These are phyloP conservation scores for Eristalis arbustorum DNA, from an alignment of 2,888 invertebrate species.

Conservation along the genomic window DNA sequence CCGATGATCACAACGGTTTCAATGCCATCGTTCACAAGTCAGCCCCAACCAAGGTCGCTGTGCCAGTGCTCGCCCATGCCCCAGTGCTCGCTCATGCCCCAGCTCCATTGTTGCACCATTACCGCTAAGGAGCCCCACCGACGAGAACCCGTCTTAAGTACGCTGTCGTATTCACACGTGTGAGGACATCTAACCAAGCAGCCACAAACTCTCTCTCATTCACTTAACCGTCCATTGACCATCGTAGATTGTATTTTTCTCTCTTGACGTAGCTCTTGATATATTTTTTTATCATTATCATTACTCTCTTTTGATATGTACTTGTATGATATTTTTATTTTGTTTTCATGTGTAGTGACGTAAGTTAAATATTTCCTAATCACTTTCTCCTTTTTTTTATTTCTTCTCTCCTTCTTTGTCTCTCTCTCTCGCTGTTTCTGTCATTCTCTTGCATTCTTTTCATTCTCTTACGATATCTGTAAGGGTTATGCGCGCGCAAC, in stretches of 20 bases:
- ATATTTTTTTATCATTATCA: conserved; percentile 48
- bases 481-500: conserved; percentile 45
- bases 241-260: conserved; percentile 63
- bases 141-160: conserved; percentile 9
- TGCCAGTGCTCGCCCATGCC: conserved; percentile 79
- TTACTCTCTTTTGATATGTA: conserved; percentile 31
- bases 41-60: conserved; percentile 82
- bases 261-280: conserved; percentile 46
- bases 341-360: conserved; percentile 51
- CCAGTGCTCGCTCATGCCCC: conserved; percentile 80
- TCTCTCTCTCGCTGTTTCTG: neutral
- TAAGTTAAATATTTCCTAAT: conserved; percentile 53
- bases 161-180: conserved; percentile 43
- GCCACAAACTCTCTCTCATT: conserved; percentile 68
- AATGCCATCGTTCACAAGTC: conserved; percentile 86
- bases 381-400: conserved; percentile 45
- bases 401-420: neutral
- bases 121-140: conserved; percentile 75
- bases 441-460: conserved; percentile 10
- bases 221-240: conserved; percentile 64
- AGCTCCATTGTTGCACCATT: conserved; percentile 79
- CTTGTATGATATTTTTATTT: neutral
- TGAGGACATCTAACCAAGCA: conserved; percentile 58
- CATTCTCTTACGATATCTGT: conserved; percentile 21
- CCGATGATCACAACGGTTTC: conserved; percentile 87